Conservation (phyloP, 2,797 vertebrate genomes). For the Mallotus villosus region DNA sequence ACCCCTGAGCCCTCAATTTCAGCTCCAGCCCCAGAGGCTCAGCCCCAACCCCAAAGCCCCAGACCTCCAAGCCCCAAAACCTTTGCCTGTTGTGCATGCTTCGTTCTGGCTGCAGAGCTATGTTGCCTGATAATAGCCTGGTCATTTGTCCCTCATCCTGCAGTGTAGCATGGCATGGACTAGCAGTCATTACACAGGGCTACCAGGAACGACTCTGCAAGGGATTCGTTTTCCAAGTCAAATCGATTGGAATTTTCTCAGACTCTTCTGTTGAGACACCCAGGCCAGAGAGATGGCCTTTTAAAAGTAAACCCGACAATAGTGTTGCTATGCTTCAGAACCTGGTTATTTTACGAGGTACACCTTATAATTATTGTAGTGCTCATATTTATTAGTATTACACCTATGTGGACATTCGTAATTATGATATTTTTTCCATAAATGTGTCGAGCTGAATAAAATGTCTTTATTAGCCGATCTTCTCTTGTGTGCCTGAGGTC, state of each 20-base stretch:
- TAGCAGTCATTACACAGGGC: conserved; percentile 50
- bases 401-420: conserved; percentile 55
- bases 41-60: neutral
- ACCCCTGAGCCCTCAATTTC: neutral
- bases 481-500: conserved; percentile 32
- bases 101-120: conserved; percentile 39
- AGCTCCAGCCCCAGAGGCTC: neutral
- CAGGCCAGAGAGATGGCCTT: neutral
- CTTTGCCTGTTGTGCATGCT: neutral
- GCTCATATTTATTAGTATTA: conserved; percentile 43
- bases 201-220: conserved; percentile 30
- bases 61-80: neutral
- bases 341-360: conserved; percentile 57
- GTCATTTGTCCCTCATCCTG: conserved; percentile 53
- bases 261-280: conserved; percentile 33
- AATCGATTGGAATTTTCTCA: conserved; percentile 14
- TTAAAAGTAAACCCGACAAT: conserved; percentile 27
- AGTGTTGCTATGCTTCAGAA: conserved; percentile 54
- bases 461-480: conserved; percentile 57
- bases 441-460: conserved; percentile 69
- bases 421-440: conserved; percentile 44
- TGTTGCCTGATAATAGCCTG: conserved; percentile 45
- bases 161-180: conserved; percentile 71
- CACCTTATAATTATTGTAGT: conserved; percentile 48
- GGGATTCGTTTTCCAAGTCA: conserved; percentile 51